These are phyloP conservation scores for Chrysocyon brachyurus DNA, from an alignment of 2,797 vertebrate species.

Conservation along the genomic window DNA sequence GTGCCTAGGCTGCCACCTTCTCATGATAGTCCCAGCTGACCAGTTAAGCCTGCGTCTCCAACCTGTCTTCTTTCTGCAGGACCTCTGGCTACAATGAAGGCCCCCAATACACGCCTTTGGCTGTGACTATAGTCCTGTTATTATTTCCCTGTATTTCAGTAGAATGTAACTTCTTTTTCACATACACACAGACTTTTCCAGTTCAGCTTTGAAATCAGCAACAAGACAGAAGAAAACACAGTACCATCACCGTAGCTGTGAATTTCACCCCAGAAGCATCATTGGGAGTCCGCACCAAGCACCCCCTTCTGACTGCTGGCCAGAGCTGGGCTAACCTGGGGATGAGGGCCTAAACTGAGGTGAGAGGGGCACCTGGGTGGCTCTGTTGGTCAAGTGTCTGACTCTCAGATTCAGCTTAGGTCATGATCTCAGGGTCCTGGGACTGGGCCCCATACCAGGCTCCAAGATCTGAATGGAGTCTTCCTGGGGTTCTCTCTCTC, in stretches of 20 bases:
- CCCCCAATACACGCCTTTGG: background rate
- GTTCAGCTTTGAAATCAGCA: background rate
- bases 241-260: accelerated
- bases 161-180: background rate
- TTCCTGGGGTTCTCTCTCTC: background rate
- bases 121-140: background rate
- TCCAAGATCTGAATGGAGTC: background rate
- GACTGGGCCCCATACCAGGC: background rate
- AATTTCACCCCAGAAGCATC: background rate
- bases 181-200: background rate
- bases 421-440: background rate
- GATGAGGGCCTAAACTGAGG: background rate
- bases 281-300: too few relatives aligned
- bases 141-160: background rate
- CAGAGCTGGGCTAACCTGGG: background rate
- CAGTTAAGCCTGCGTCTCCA: background rate
- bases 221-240: background rate
- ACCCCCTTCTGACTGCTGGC: background rate
- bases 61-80: background rate
- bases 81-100: background rate
- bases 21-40: background rate
- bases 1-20: background rate
- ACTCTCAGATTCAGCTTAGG: background rate
- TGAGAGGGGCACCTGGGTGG: background rate
- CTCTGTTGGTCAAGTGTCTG: accelerated